Conservation (phyloP, 2,888 invertebrate species). For the Caenorhabditis panamensis region DNA sequence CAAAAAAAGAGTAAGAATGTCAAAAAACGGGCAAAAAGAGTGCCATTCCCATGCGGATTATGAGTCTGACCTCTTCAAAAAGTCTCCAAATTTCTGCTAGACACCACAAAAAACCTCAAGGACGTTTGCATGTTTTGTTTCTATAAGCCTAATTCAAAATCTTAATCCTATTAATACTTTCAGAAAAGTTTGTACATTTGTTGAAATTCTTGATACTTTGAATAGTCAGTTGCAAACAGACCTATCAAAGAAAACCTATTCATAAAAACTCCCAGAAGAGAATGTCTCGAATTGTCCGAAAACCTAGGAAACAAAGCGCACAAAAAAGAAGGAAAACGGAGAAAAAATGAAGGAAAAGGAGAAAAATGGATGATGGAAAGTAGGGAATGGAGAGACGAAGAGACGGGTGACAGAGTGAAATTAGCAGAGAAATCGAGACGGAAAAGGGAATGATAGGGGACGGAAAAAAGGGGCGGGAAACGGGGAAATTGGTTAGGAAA, state of each 20-base stretch:
- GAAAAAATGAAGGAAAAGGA: slow-evolving; percentile 14
- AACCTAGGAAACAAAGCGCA: neutral
- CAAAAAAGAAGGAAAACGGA: slow-evolving; percentile 23
- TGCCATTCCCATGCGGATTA: neutral
- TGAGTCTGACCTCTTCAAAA: too few species aligned
- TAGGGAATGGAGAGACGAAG: neutral
- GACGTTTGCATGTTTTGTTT: too few species aligned
- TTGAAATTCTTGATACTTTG: too few species aligned
- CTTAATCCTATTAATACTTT: too few species aligned
- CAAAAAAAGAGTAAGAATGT: neutral
- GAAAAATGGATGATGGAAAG: neutral
- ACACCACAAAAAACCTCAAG: neutral
- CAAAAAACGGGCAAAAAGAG: neutral
- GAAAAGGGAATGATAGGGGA: slow-evolving; percentile 30
- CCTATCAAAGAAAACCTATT: too few species aligned
- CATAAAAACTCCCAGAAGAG: too few species aligned
- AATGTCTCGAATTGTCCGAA: too few species aligned
- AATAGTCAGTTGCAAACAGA: too few species aligned
- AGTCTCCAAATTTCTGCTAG: neutral
- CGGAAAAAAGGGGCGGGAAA: slow-evolving; percentile 8
- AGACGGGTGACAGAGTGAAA: slow-evolving; percentile 10
- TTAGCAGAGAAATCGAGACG: slow-evolving; percentile 20
- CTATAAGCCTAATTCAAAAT: too few species aligned
- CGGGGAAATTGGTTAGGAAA: neutral
- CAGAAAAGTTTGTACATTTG: too few species aligned